Conservation (phyloP, 2,888 invertebrate genomes). For the Heliconius charithonia region DNA sequence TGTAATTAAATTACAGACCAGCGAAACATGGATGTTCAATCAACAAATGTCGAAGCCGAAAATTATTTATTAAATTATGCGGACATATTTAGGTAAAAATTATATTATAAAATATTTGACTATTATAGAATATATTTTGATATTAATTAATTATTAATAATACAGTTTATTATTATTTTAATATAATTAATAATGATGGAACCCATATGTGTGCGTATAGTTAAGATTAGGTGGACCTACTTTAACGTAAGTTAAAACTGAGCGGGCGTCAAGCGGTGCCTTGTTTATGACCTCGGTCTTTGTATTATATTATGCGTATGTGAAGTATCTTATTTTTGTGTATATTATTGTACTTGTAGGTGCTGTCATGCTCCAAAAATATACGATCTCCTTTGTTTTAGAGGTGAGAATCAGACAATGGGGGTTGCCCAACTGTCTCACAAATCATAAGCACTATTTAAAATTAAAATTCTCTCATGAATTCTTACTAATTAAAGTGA, state of each 20-base stretch:
- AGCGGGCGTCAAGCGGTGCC: conserved; percentile 48
- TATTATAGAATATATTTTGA: no score
- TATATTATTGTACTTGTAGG: conserved; percentile 45
- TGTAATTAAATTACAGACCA: not conserved
- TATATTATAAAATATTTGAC: no score
- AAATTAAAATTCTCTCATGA: conserved; percentile 47
- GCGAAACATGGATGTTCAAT: not conserved
- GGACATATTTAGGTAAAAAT: not conserved
- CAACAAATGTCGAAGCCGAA: not conserved
- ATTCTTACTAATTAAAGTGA: conserved; percentile 46
- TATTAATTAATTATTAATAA: no score
- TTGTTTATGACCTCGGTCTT: conserved; percentile 50
- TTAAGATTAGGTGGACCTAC: conserved; percentile 29
- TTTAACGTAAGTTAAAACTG: conserved; percentile 39
- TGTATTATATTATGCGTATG: conserved; percentile 51
- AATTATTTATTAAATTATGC: not conserved
- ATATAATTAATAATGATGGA: not conserved
- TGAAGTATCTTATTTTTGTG: conserved; percentile 52
- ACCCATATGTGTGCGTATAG: not conserved
- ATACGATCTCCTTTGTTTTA: conserved; percentile 49
- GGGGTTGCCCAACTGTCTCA: conserved; percentile 47
- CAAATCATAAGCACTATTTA: conserved; percentile 44
- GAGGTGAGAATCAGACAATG: conserved; percentile 52
- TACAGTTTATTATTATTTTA: not conserved
- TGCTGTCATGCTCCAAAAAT: conserved; percentile 51